phyloP scores from a whole-genome alignment of 2,888 invertebrate genomes.

The Neuroscelio doddi region DNA sequence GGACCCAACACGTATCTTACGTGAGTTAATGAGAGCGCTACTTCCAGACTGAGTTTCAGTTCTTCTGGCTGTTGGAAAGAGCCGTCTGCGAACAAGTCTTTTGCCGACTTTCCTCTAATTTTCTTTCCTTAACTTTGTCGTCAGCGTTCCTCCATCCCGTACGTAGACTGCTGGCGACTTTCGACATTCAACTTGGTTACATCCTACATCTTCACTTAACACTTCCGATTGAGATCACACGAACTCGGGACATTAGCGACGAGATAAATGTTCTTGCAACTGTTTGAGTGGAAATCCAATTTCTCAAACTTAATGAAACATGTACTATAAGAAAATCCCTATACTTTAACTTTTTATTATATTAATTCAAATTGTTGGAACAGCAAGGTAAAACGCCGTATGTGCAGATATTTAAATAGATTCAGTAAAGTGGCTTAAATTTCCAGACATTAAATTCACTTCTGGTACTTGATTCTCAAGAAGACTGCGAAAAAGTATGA shows the following conservation, averaged over 20 bases:
- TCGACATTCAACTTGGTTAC: constrained; percentile 27
- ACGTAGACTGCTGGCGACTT: constrained; percentile 17
- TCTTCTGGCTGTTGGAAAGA: constrained; percentile 7
- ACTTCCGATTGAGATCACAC: constrained; percentile 34
- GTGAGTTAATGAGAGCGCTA: constrained; percentile 18
- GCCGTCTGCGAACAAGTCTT: constrained; percentile 26
- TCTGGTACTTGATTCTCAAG: no score
- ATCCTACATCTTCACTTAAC: constrained; percentile 37
- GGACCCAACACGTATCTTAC: constrained; percentile 17
- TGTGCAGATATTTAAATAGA: no score
- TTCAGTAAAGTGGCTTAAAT: no score
- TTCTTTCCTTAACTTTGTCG: constrained; percentile 33
- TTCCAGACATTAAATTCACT: no score
- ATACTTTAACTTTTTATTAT: no score
- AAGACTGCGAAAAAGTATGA: no score
- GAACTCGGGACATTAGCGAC: constrained; percentile 22
- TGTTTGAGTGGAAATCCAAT: constrained; percentile 31
- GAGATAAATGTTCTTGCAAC: constrained; percentile 31
- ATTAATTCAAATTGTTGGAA: no score
- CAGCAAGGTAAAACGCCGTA: no score
- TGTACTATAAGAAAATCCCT: no score
- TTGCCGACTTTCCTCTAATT: constrained; percentile 21
- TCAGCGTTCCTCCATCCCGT: constrained; percentile 8
- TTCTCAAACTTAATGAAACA: no score
- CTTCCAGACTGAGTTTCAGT: constrained; percentile 5